Evolutionary conservation across 2,888 invertebrate genomes (phyloP), one percentile per base, ranked within the genome.

Genomic region (Parnassius orleans): DNA sequence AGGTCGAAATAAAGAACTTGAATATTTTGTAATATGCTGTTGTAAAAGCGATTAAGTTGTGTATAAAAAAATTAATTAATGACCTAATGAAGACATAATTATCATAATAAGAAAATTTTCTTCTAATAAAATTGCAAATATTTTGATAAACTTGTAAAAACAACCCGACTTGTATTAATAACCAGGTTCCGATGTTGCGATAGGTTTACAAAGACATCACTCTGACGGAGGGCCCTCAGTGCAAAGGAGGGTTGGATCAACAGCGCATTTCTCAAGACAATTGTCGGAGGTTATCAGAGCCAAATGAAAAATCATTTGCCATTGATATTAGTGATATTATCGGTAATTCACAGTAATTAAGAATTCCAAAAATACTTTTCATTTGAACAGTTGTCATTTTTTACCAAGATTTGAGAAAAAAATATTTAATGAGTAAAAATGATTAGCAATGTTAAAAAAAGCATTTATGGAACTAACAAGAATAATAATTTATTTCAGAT

Each of bases 241-340:
- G 57, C 42, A 41, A 43, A 57, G 51, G 43, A 42, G 50, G 51
- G 43, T 15, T 15, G 42, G 57, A 19, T 51, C 57, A 51, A 43
- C 54, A 44, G 44, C 11, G 15, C 42, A 42, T 19, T 57, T 57
- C 42, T 50, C n/a, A 11, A 9, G 10, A 48, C 9, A 19, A 19
- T 19, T 42, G 48, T 15, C 42, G 42, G 10, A 2, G 10, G 47
- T n/a, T 52, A 33, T 10, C 47, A 9, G 44, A 10, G 46, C 9
- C 12, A 24, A 12, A 42, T 43, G 43, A 43, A 10, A 43, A 55
- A 9, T 9, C 12, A 24, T 12, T 53, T 53, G 41, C 24, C 10
- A 19, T 19, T 19, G 19, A 19, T 19, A 2, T 19, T 2, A 19
- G 19, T 19, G 19, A 2, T 19, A 19, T 19, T 19, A 2, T 19